Evolutionary conservation across 53 echinoderm and acorn worm genomes (phyloP), one percentile per base, ranked within the genome.

Genomic region (Astropecten irregularis): DNA sequence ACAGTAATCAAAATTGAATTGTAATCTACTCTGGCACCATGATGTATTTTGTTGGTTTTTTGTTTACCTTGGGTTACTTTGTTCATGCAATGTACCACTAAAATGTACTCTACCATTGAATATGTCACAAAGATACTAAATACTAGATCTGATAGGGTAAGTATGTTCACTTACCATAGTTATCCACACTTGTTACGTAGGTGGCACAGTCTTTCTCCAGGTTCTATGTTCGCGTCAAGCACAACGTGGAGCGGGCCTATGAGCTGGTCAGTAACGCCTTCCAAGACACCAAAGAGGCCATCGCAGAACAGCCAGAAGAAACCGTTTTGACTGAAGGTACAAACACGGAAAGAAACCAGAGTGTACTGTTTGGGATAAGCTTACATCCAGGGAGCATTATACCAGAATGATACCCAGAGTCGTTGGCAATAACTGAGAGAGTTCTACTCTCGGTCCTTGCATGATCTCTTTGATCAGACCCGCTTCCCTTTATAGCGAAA

Each of bases 141-240:
- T 46, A 14, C 14, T 46, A 9, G 8, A 8, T 46, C 14, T 46
- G 8, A 9, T 46, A 9, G 47, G n/a, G n/a, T n/a, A n/a, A 28
- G 61, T 61, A 61, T 29, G 16, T 9, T 3, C 27, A 5, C 3
- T 25, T 16, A 29, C 6, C 28, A 29, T 3, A 29, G 8, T 9
- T 4, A 16, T 25, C 27, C 5, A 29, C 61, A 25, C 11, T 26
- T 39, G 3, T 69, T 16, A 39, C 69, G 16, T 37, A 85, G 85
- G 85, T 73, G 14, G 85, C 73, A 8, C 48, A 85, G n/a, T 48
- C 60, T 3, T 73, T 85, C 32, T 85, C 85, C 49, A 85, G 62
- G 64, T 85, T 85, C 28, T 85, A 63, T 29, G 71, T 28, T 2
- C 63, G 61, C 1, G 85, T 85, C 38, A 62, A 63, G 70, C 64